Conservation (phyloP, 1,140 invertebrate genomes). For the Drosophila pallidifrons region DNA sequence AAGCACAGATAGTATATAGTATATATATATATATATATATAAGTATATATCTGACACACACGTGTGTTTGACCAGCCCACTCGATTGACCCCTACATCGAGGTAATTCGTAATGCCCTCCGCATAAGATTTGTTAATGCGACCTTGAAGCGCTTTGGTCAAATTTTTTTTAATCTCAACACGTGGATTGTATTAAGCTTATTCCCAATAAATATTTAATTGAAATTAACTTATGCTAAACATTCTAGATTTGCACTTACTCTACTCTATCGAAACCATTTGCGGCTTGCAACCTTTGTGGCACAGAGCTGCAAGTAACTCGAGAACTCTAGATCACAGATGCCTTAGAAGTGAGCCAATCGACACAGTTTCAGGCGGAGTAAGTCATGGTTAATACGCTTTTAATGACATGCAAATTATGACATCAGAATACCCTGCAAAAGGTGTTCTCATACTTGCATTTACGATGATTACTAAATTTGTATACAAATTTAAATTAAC, state of each 20-base stretch:
- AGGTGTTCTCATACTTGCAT: no score
- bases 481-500: not conserved
- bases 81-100: not conserved
- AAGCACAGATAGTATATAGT: not conserved
- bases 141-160: not conserved
- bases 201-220: not conserved
- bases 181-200: not conserved
- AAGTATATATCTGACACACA: slow-evolving; percentile 1
- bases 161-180: not conserved
- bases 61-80: slow-evolving; percentile 4
- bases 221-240: not conserved
- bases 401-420: not conserved
- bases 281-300: not conserved
- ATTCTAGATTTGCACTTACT: not conserved
- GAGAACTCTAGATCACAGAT: slow-evolving; percentile 12
- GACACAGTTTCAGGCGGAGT: slow-evolving; percentile 1
- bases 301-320: slow-evolving; percentile 14
- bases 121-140: not conserved
- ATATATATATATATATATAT: not conserved
- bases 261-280: not conserved
- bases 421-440: not conserved
- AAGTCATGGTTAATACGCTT: not conserved
- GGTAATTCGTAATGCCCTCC: not conserved
- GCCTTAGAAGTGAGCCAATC: slow-evolving; percentile 34
- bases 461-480: no score